phyloP scores from a whole-genome alignment of 2,113 vertebrate genomes.

The Phyllopteryx taeniolatus region DNA sequence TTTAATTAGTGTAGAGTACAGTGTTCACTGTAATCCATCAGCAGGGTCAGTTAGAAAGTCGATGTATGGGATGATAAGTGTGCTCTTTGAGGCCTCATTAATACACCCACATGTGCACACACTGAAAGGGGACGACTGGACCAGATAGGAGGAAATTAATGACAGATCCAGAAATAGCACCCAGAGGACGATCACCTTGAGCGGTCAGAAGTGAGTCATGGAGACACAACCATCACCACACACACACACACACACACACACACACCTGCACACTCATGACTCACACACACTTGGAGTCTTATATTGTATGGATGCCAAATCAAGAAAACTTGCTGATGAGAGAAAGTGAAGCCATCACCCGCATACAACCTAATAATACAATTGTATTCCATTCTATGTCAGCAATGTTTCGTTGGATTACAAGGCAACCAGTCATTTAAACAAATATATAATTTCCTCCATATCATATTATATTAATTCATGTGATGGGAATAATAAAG shows the following conservation, averaged over 20 bases:
- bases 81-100: constrained; percentile 26
- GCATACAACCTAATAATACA: constrained; percentile 40
- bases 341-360: constrained; percentile 21
- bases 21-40: constrained; percentile 27
- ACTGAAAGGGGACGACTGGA: constrained; percentile 7
- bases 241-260: background rate
- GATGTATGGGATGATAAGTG: constrained; percentile 2
- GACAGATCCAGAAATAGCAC: constrained; percentile 59
- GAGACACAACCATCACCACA: constrained; percentile 1
- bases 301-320: constrained; percentile 32
- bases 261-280: constrained; percentile 34
- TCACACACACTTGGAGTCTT: constrained; percentile 31
- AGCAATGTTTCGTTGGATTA: background rate
- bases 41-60: constrained; percentile 20
- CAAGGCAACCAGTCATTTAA: background rate
- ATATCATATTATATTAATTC: background rate
- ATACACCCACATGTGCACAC: constrained; percentile 22
- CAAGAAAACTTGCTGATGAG: constrained; percentile 39
- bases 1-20: constrained; percentile 18
- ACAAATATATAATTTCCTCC: background rate
- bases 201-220: constrained; percentile 53
- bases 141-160: constrained; percentile 54
- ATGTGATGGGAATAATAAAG: background rate
- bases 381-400: constrained; percentile 9
- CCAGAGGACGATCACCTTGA: constrained; percentile 51